A percentile compares a stretch with the other conserved stretches of the same genome.
phyloP scores from a whole-genome alignment of 2,888 invertebrate genomes.

The Ophioninae sp. region DNA sequence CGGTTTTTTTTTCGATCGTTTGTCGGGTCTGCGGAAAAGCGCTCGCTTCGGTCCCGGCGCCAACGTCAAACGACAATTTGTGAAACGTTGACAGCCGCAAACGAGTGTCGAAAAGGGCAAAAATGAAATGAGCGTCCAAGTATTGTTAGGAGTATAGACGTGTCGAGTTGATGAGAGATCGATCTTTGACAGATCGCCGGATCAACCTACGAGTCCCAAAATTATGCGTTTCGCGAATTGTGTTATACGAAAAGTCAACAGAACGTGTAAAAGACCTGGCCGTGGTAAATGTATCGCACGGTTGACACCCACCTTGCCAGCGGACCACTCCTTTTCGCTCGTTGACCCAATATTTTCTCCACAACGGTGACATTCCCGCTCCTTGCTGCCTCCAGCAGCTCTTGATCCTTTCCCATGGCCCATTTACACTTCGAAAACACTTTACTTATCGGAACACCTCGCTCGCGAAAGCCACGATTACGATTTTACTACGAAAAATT shows the following conservation, averaged over 20 bases:
- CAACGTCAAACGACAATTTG: background rate
- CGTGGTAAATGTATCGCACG: constrained; percentile 46
- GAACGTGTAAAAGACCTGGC: constrained; percentile 13
- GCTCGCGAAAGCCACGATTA: constrained; percentile 65
- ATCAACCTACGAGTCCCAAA: background rate
- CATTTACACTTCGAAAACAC: constrained; percentile 78
- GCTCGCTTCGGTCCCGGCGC: background rate
- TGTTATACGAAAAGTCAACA: background rate
- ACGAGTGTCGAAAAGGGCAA: background rate
- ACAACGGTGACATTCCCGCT: constrained; percentile 94
- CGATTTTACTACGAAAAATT: constrained; percentile 79
- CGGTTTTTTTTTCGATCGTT: background rate
- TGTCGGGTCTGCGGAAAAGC: background rate
- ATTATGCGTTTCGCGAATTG: background rate
- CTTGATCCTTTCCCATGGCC: constrained; percentile 97
- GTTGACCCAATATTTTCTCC: constrained; percentile 94
- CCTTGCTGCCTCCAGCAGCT: constrained; percentile 96
- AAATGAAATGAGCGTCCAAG: background rate
- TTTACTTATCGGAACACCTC: constrained; percentile 63
- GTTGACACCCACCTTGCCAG: constrained; percentile 90
- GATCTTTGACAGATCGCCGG: background rate
- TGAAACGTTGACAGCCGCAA: background rate
- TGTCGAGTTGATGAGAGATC: background rate
- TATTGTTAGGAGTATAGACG: background rate
- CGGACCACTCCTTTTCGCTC: constrained; percentile 96